phyloP scores from a whole-genome alignment of 2,888 invertebrate species.

The Watsonalla cultraria region DNA sequence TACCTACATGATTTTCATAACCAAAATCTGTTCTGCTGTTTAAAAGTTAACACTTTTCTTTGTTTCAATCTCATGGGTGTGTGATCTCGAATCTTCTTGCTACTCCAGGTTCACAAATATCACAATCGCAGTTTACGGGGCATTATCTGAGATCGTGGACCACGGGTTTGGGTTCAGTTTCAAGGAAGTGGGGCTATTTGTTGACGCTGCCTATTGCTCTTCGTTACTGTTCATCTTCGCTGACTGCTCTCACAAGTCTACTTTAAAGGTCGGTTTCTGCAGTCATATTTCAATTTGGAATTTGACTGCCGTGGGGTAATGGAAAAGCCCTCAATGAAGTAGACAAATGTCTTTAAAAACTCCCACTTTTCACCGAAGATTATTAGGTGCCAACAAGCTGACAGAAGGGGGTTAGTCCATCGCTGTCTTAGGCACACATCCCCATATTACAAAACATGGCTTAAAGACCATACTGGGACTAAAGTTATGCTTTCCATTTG shows the following conservation, averaged over 20 bases:
- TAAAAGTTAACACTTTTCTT: background rate
- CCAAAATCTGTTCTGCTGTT: background rate
- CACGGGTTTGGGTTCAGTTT: constrained; percentile 82
- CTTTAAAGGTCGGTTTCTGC: constrained; percentile 60
- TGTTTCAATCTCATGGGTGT: background rate
- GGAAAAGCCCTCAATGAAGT: too few relatives aligned
- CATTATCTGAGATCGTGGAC: constrained; percentile 82
- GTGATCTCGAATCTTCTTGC: background rate
- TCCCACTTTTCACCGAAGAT: too few relatives aligned
- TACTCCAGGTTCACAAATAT: constrained; percentile 79
- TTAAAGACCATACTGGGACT: too few relatives aligned
- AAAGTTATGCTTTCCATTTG: too few relatives aligned
- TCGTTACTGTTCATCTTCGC: constrained; percentile 81
- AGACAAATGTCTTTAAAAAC: too few relatives aligned
- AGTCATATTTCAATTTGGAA: background rate
- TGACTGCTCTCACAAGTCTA: constrained; percentile 83
- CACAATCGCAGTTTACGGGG: constrained; percentile 83
- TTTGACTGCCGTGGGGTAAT: background rate
- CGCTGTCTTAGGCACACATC: too few relatives aligned
- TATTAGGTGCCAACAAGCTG: too few relatives aligned
- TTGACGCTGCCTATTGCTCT: constrained; percentile 80
- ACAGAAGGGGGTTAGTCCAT: too few relatives aligned
- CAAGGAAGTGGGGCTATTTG: constrained; percentile 82
- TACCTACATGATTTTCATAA: too few relatives aligned
- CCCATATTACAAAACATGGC: too few relatives aligned